Conservation (phyloP, 2,797 vertebrate genomes). For the Sparidentex hasta region DNA sequence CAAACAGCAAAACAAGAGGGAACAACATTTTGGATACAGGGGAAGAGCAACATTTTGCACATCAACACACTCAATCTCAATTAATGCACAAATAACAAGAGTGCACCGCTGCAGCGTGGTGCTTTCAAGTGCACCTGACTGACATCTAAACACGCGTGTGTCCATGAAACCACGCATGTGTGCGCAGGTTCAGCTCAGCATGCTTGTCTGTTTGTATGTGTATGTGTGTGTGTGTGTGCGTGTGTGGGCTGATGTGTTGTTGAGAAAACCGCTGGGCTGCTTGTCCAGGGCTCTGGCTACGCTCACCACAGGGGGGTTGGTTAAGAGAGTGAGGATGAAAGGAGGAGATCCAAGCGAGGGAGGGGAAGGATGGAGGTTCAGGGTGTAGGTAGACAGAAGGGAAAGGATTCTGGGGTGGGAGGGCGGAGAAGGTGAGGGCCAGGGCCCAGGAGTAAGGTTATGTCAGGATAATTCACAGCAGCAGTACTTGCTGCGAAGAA, state of each 20-base stretch:
- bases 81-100: slow-evolving; percentile 37
- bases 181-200: background rate
- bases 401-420: slow-evolving; percentile 28
- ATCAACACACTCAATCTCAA: slow-evolving; percentile 50
- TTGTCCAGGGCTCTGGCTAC: slow-evolving; percentile 36
- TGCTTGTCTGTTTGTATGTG: slow-evolving; percentile 6
- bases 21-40: slow-evolving; percentile 51
- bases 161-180: slow-evolving; percentile 18
- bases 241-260: slow-evolving; percentile 35
- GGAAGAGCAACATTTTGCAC: slow-evolving; percentile 45
- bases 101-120: slow-evolving; percentile 1
- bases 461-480: slow-evolving; percentile 85
- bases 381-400: slow-evolving; percentile 19
- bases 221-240: slow-evolving; percentile 6
- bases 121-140: slow-evolving; percentile 37
- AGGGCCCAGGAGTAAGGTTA: slow-evolving; percentile 71
- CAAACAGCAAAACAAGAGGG: slow-evolving; percentile 58
- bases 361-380: slow-evolving; percentile 30
- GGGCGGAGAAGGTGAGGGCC: slow-evolving; percentile 33
- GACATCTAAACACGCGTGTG: slow-evolving; percentile 20
- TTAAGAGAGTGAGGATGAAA: slow-evolving; percentile 42
- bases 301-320: slow-evolving; percentile 39
- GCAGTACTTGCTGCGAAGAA: slow-evolving; percentile 74
- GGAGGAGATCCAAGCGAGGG: slow-evolving; percentile 31
- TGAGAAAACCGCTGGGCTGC: slow-evolving; percentile 52